Base-by-base conservation (phyloP, 2,797 vertebrate species). In the Galagoides demidoff region DNA sequence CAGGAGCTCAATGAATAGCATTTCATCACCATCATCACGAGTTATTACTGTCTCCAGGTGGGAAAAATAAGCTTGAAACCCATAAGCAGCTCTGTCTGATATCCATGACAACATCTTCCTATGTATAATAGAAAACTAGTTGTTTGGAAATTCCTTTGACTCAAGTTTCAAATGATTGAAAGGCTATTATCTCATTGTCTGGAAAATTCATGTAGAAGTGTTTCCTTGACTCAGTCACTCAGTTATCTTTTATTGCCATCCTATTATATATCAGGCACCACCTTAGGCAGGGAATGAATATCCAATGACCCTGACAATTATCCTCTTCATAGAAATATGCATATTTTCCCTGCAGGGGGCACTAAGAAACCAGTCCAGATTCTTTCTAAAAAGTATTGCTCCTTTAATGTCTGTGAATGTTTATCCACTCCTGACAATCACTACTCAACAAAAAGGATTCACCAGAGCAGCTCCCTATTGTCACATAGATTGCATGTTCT, bases 401-500 rank as follows among this genome's bases (percentile, higher is more conserved):
- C 78, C 77, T 85, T 29, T 12, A 9, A 5, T 14, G 45, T 86
- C 77, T 76, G 16, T 79, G 83, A 76, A 94, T 92, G 77, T 52
- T 77, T 59, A 95, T 52, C 37, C 16, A 83, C 71, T 96, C 87
- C 61, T 64, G 77, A 68, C 19, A 59, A 57, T 45, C 76, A 81
- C 85, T 25, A 85, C 4, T 76, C 45, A 10, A 13, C 37, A 52
- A 83, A 20, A 76, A 92, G 89, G 55, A 93, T 39, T 95, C 82
- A 71, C 83, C 39, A 57, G 45, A 76, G n/a, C 83, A 34, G 10
- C 70, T 96, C 71, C 92, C 97, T 76, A 19, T 81, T 97, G 92
- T 97, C 61, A 45, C 96, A 43, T 27, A 95, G 73, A 86, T 85
- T 90, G 93, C 70, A 92, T 84, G 85, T 59, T 83, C 93, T 85